phyloP scores from a whole-genome alignment of 2,113 vertebrate species.

The Arizona elegans region DNA sequence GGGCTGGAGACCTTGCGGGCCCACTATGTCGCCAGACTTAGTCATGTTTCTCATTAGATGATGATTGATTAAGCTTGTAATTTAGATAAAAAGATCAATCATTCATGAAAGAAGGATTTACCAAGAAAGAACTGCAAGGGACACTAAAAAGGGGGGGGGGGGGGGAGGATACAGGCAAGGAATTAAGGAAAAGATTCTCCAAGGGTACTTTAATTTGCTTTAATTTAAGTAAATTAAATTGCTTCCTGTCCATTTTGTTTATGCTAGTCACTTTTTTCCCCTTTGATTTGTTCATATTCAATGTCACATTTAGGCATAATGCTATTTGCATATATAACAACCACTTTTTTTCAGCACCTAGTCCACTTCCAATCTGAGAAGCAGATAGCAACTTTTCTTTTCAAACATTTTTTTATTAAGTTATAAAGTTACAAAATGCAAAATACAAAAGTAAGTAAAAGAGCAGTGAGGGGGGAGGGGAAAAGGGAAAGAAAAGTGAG shows the following conservation, averaged over 20 bases:
- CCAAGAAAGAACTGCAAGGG: not conserved
- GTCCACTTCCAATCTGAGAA: not conserved
- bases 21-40: not conserved
- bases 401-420: too few relatives aligned
- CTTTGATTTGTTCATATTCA: not conserved
- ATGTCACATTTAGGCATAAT: not conserved
- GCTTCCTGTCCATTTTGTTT: not conserved
- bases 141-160: not conserved
- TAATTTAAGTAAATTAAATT: not conserved
- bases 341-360: not conserved
- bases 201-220: not conserved
- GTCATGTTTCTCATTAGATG: not conserved
- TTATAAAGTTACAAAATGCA: too few relatives aligned
- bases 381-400: not conserved
- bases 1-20: not conserved
- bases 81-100: not conserved
- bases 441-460: too few relatives aligned
- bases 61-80: not conserved
- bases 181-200: not conserved
- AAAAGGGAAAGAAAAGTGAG: too few relatives aligned
- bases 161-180: not conserved
- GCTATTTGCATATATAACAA: not conserved
- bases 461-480: too few relatives aligned
- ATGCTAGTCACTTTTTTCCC: not conserved
- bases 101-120: not conserved